Percentiles rank a stretch among this genome's conserved stretches.
phyloP scores from a whole-genome alignment of 2,797 vertebrate species.

The Enteromius thamalakanensis region DNA sequence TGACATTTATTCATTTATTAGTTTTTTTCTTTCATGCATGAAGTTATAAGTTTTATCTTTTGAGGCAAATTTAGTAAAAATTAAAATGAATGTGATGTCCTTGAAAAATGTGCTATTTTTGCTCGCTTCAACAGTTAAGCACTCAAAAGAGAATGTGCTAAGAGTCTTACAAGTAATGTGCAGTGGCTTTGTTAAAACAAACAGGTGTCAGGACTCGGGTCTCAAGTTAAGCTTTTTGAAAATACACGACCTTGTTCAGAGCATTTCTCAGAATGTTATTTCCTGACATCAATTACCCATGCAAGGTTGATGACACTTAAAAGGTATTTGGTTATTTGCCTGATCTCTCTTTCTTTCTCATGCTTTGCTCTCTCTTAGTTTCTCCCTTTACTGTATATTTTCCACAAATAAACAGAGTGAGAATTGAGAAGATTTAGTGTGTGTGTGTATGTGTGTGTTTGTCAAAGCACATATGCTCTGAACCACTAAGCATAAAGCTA shows the following conservation, averaged over 20 bases:
- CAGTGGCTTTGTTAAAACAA: conserved; percentile 15
- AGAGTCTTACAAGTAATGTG: neutral
- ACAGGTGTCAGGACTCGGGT: conserved; percentile 6
- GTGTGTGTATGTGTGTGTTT: neutral
- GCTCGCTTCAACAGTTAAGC: neutral
- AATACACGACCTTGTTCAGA: conserved; percentile 3
- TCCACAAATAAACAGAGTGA: neutral
- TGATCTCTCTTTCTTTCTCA: neutral
- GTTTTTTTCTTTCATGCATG: neutral
- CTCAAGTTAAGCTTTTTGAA: conserved; percentile 5
- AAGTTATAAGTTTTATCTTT: neutral
- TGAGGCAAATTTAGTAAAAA: neutral
- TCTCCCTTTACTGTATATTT: neutral
- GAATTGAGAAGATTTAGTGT: neutral
- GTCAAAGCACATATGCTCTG: conserved; percentile 5
- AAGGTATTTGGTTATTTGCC: conserved; percentile 4
- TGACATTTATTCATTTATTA: neutral
- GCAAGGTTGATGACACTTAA: conserved; percentile 14
- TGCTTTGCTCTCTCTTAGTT: neutral
- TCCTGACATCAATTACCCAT: conserved; percentile 36
- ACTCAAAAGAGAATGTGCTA: neutral
- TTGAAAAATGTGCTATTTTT: neutral
- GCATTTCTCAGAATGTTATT: conserved; percentile 8
- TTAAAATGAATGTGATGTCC: neutral
- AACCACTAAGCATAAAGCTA: conserved; percentile 21